A percentile compares a stretch with the other conserved stretches of the same genome.
Conservation (phyloP, 2,797 vertebrate species). For the Merluccius polli region DNA sequence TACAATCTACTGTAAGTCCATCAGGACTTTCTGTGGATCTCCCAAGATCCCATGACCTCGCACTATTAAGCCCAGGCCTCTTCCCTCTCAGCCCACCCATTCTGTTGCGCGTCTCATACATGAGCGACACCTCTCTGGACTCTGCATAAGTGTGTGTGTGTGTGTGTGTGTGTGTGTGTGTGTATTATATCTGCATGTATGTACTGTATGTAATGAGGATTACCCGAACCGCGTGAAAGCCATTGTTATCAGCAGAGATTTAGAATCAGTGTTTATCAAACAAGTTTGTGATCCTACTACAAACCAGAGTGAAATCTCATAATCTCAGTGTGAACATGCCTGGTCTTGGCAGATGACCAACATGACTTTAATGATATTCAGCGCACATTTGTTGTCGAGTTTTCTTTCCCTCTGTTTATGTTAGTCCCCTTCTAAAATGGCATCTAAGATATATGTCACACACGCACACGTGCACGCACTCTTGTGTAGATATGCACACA, state of each 20-base stretch:
- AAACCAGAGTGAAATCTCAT: slow-evolving; percentile 35
- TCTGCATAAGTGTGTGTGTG: background rate
- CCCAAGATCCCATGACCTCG: background rate
- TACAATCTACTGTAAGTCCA: slow-evolving; percentile 10
- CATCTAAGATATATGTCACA: background rate
- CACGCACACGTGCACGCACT: background rate
- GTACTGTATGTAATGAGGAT: slow-evolving; percentile 43
- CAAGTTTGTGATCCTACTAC: slow-evolving; percentile 42
- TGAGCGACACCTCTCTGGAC: background rate
- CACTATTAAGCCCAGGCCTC: background rate
- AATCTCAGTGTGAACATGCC: slow-evolving; percentile 36
- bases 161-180: background rate
- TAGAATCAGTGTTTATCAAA: slow-evolving; percentile 52
- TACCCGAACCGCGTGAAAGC: slow-evolving; percentile 36
- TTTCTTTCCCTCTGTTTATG: background rate
- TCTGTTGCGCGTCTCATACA: background rate
- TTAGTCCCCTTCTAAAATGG: background rate
- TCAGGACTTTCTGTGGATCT: background rate
- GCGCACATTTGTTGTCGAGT: background rate
- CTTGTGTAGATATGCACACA: background rate
- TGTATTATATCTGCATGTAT: slow-evolving; percentile 7
- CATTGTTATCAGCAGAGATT: slow-evolving; percentile 36
- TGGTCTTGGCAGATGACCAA: slow-evolving; percentile 20
- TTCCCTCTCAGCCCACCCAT: slow-evolving; percentile 2
- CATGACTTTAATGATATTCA: slow-evolving; percentile 4